Evolutionary conservation across 2,113 vertebrate species (phyloP).

Genomic region (Calidris pugnax): DNA sequence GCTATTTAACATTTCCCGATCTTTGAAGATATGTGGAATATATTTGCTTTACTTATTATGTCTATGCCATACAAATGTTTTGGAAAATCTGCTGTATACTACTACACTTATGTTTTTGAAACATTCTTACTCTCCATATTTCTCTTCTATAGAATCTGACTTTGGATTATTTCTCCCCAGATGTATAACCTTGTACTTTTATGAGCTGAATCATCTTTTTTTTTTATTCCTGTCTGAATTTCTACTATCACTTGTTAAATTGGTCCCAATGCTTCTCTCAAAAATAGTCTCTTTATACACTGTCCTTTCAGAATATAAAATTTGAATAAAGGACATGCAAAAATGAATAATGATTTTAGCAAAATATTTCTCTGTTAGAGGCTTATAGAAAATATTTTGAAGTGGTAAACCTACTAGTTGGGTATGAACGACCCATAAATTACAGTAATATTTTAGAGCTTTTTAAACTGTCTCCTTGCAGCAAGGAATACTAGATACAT

Average conservation of each 20-base stretch:
- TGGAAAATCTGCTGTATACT: neutral
- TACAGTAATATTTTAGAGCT: neutral
- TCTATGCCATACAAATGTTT: neutral
- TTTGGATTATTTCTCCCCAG: neutral
- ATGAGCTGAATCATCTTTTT: neutral
- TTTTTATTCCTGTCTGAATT: neutral
- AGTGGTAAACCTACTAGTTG: neutral
- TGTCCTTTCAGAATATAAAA: neutral
- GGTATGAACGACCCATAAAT: neutral
- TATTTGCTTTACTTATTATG: neutral
- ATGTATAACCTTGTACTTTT: neutral
- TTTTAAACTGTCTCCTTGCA: neutral
- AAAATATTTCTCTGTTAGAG: neutral
- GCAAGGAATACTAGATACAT: neutral
- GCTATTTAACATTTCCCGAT: neutral
- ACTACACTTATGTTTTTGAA: neutral
- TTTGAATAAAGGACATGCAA: neutral
- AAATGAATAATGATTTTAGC: neutral
- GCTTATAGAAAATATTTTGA: neutral
- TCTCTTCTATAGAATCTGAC: neutral
- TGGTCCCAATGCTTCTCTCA: conserved; percentile 9
- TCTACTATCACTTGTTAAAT: conserved; percentile 11
- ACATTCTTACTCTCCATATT: neutral
- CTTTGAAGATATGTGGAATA: neutral
- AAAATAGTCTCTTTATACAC: neutral